These are phyloP conservation scores for Tipula unca DNA, from an alignment of 2,888 invertebrate genomes.

Conservation along the genomic window DNA sequence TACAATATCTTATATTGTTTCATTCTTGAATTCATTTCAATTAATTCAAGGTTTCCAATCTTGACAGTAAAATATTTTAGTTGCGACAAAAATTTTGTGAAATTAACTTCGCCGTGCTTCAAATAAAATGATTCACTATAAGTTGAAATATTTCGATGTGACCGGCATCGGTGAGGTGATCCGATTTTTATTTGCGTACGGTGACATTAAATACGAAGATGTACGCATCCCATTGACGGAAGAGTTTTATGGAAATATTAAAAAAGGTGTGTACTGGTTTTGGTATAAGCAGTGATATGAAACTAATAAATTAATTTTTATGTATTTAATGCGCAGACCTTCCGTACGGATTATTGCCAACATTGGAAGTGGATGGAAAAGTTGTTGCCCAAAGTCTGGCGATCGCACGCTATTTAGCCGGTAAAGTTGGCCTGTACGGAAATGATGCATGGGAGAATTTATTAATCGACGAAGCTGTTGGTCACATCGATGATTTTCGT, in stretches of 20 bases:
- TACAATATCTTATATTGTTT: too few species aligned
- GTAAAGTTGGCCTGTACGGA: not conserved
- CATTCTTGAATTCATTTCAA: too few species aligned
- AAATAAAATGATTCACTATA: not conserved
- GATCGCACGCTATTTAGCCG: not conserved
- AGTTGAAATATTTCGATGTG: constrained; percentile 47
- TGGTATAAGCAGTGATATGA: too few species aligned
- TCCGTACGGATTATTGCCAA: not conserved
- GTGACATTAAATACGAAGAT: constrained; percentile 53
- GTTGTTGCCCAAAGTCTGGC: not conserved
- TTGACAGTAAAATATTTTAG: too few species aligned
- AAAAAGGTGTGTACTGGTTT: not conserved
- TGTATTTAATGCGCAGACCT: too few species aligned
- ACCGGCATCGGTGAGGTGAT: constrained; percentile 55
- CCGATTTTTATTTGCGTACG: constrained; percentile 53
- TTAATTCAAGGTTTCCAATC: too few species aligned
- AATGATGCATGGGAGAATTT: not conserved
- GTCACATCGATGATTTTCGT: not conserved
- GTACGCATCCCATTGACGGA: constrained; percentile 45
- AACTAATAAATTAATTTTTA: too few species aligned
- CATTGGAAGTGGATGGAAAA: not conserved
- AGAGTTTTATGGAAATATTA: not conserved
- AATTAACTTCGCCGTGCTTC: not conserved
- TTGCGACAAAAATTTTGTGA: too few species aligned
- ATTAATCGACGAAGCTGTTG: not conserved